Conservation (phyloP, 2,888 invertebrate species). For the Nymphalis c-album region DNA sequence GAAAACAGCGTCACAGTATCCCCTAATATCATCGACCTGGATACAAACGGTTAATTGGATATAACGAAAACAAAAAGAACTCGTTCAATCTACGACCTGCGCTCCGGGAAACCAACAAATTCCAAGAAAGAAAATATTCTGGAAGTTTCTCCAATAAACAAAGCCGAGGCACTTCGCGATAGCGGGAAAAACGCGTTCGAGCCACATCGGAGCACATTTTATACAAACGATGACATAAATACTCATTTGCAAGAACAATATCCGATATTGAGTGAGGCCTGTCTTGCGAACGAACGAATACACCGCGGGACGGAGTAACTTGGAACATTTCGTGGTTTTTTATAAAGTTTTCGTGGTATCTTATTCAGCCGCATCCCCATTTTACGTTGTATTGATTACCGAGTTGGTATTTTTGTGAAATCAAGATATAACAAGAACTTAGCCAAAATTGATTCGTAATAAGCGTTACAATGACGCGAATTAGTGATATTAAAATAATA, state of each 20-base stretch:
- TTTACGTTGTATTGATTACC: too few relatives aligned
- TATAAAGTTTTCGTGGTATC: too few relatives aligned
- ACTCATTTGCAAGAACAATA: slow-evolving; percentile 81
- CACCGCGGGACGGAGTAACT: slow-evolving; percentile 30
- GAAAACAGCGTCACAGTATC: background rate
- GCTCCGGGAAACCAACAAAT: slow-evolving; percentile 34
- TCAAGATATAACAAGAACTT: too few relatives aligned
- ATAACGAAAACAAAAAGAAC: slow-evolving; percentile 14
- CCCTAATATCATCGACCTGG: slow-evolving; percentile 2
- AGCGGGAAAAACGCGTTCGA: slow-evolving; percentile 53
- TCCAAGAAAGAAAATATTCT: slow-evolving; percentile 44
- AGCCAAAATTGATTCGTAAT: too few relatives aligned
- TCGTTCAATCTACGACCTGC: slow-evolving; percentile 11
- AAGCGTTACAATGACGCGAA: too few relatives aligned
- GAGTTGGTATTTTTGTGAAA: too few relatives aligned
- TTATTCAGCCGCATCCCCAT: too few relatives aligned
- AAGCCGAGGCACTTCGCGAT: slow-evolving; percentile 49
- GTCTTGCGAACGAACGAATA: slow-evolving; percentile 59
- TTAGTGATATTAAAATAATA: too few relatives aligned
- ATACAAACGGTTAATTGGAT: slow-evolving; percentile 18
- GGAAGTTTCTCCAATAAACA: slow-evolving; percentile 48
- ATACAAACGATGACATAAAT: slow-evolving; percentile 79
- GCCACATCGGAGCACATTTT: slow-evolving; percentile 67
- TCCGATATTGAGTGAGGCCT: slow-evolving; percentile 81
- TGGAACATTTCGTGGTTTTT: background rate